Conservation (phyloP, 1,140 invertebrate genomes). For the Drosophila pseudoobscura region DNA sequence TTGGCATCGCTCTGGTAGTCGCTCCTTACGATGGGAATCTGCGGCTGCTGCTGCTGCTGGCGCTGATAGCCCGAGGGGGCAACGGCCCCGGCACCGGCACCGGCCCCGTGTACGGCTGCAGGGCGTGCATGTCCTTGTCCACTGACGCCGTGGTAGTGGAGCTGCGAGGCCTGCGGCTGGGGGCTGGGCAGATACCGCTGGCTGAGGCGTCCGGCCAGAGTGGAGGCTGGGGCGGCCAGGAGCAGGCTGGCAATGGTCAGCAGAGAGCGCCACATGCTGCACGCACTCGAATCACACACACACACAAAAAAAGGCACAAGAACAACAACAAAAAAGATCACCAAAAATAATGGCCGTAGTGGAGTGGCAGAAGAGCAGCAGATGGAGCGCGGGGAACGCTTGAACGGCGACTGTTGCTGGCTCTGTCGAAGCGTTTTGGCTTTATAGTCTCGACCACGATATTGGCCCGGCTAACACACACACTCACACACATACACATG, state of each 20-base stretch:
- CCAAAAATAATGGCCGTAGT: neutral
- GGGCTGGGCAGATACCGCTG: conserved; percentile 72
- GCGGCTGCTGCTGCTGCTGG: conserved; percentile 57
- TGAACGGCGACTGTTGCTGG: conserved; percentile 54
- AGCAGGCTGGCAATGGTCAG: conserved; percentile 37
- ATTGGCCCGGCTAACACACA: conserved; percentile 18
- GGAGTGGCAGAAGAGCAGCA: neutral
- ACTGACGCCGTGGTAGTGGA: conserved; percentile 72
- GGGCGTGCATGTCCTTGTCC: conserved; percentile 45
- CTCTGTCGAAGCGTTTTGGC: conserved; percentile 37
- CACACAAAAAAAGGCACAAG: conserved; percentile 16
- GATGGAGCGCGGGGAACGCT: conserved; percentile 20
- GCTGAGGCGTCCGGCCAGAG: conserved; percentile 37
- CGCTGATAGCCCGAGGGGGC: conserved; percentile 21
- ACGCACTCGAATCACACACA: conserved; percentile 15
- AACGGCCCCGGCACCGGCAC: neutral
- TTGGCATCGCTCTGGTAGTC: conserved; percentile 84
- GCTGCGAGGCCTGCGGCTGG: conserved; percentile 43
- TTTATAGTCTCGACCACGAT: conserved; percentile 47
- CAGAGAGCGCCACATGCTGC: conserved; percentile 39
- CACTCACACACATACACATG: conserved; percentile 11
- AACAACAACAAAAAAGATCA: conserved; percentile 7
- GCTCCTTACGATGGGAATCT: conserved; percentile 85
- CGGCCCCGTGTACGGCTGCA: conserved; percentile 2
- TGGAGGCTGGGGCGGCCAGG: conserved; percentile 13